Conservation (phyloP, 2,888 invertebrate genomes). For the Meghimatium bilineatum region DNA sequence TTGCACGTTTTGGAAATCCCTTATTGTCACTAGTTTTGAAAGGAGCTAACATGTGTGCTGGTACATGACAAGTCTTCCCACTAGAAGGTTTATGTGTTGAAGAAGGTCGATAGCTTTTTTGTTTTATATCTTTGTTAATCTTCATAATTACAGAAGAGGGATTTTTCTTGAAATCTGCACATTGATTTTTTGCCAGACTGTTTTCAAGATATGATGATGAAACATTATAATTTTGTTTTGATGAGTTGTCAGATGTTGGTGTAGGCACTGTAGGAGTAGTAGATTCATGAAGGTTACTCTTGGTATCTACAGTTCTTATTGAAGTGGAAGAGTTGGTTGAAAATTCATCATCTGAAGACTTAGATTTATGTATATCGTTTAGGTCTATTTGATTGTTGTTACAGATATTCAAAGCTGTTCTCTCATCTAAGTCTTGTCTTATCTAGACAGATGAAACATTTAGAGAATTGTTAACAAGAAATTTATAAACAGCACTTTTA, state of each 20-base stretch:
- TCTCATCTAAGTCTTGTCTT: not conserved
- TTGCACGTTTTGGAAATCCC: conserved; percentile 51
- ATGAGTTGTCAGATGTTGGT: not conserved
- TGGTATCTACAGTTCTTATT: not conserved
- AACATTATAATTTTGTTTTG: not conserved
- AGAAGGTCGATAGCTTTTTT: conserved; percentile 5
- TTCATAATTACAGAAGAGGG: not conserved
- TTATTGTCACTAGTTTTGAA: conserved; percentile 64
- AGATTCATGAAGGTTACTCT: not conserved
- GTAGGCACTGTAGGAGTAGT: not conserved
- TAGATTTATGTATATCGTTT: too few relatives aligned
- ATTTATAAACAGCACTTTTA: too few relatives aligned
- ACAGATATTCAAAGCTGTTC: not conserved
- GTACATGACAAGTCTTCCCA: conserved; percentile 44
- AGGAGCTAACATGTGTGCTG: conserved; percentile 64
- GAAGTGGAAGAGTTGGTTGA: not conserved
- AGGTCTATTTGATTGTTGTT: not conserved
- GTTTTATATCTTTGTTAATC: not conserved
- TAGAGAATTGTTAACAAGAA: too few relatives aligned
- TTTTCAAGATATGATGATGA: not conserved
- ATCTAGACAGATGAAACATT: conserved; percentile 4
- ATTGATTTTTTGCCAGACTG: not conserved
- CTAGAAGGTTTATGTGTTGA: conserved; percentile 30
- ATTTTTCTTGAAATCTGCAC: not conserved
- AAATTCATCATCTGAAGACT: not conserved